These are phyloP conservation scores for Ophonus ardosiacus DNA, from an alignment of 2,888 invertebrate species.

Conservation along the genomic window DNA sequence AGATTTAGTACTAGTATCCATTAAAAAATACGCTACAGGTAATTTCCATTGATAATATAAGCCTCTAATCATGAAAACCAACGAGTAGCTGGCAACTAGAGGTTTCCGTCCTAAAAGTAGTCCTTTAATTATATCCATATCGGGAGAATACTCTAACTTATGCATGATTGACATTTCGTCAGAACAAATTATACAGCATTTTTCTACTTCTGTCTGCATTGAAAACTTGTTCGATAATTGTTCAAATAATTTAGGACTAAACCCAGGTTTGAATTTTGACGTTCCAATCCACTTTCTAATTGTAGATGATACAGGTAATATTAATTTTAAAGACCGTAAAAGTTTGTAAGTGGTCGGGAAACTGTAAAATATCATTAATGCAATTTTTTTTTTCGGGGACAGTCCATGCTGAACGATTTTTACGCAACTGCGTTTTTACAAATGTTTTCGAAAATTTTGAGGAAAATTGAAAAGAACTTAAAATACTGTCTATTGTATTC, in stretches of 20 bases:
- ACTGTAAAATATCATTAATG: constrained; percentile 27
- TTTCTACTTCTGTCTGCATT: background rate
- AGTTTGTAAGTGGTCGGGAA: constrained; percentile 1
- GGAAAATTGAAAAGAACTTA: background rate
- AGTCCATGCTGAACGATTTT: constrained; percentile 4
- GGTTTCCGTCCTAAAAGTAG: background rate
- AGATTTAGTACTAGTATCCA: background rate
- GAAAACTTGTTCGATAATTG: background rate
- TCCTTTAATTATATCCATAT: constrained; percentile 48
- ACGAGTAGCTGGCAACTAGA: background rate
- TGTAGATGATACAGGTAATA: background rate
- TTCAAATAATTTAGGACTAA: background rate
- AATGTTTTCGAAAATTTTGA: constrained; percentile 24
- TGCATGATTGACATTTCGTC: constrained; percentile 62
- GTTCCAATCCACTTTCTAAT: background rate
- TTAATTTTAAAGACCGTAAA: background rate
- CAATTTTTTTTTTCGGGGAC: background rate
- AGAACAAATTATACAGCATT: constrained; percentile 43
- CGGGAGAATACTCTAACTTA: constrained; percentile 36
- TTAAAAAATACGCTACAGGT: background rate
- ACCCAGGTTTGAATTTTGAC: background rate
- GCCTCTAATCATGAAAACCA: constrained; percentile 15
- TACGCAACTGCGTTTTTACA: constrained; percentile 26
- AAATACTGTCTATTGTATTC: constrained; percentile 13
- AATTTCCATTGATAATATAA: background rate